A percentile compares a stretch with the other conserved stretches of the same genome.
phyloP scores from a whole-genome alignment of 2,888 invertebrate genomes.

The Phyto melanocephala region DNA sequence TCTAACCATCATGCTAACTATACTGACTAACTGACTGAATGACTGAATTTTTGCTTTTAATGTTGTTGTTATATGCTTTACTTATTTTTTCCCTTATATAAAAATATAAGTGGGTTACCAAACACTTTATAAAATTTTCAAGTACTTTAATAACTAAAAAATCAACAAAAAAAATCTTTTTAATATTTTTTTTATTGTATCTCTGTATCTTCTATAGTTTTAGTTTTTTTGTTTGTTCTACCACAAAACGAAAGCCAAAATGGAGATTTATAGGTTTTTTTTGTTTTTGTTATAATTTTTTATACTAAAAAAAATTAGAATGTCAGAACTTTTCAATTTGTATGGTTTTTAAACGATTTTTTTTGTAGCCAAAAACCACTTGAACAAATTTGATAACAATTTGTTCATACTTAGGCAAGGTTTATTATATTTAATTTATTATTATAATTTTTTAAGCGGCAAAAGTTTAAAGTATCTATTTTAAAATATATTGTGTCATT shows the following conservation, averaged over 20 bases:
- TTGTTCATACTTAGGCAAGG: not conserved
- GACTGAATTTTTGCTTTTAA: conserved; percentile 15
- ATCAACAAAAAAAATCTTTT: conserved; percentile 9
- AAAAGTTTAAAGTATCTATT: not conserved
- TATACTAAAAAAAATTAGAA: not conserved
- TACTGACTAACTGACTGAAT: conserved; percentile 4
- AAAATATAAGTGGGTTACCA: conserved; percentile 62
- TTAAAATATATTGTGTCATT: not conserved
- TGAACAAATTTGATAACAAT: not conserved
- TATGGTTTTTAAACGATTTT: not conserved
- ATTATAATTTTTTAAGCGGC: not conserved
- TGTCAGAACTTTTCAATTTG: not conserved
- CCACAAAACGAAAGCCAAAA: conserved; percentile 39
- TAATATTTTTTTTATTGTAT: conserved; percentile 51
- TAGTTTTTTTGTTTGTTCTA: conserved; percentile 1
- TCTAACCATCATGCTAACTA: conserved; percentile 44
- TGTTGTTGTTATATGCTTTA: not conserved
- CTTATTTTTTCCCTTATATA: conserved; percentile 28
- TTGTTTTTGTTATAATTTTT: not conserved
- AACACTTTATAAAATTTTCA: conserved; percentile 62
- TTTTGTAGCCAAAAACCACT: conserved; percentile 5
- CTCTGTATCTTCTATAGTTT: conserved; percentile 23
- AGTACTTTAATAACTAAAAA: conserved; percentile 54
- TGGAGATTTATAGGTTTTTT: not conserved
- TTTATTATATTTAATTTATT: not conserved